Conservation (phyloP, 1,140 invertebrate genomes). For the Aradophagus sp. region DNA sequence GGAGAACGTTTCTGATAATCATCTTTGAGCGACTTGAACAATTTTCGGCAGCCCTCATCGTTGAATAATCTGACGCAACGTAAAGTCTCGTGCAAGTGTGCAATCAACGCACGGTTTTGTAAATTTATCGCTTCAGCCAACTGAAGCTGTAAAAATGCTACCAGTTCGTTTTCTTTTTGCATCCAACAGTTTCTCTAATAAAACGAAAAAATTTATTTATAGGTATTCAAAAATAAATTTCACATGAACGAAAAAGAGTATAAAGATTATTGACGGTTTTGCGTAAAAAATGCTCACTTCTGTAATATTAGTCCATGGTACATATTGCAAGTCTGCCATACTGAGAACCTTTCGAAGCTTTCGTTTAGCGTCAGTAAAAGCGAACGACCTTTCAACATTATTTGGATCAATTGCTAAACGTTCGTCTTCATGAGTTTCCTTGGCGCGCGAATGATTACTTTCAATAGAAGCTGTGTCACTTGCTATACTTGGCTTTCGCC, state of each 20-base stretch:
- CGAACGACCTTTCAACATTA: slow-evolving; percentile 78
- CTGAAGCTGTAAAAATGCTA: slow-evolving; percentile 85
- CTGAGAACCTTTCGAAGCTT: slow-evolving; percentile 94
- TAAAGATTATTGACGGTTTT: too few relatives aligned
- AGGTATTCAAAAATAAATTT: too few relatives aligned
- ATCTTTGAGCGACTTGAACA: slow-evolving; percentile 85
- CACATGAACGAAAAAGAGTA: too few relatives aligned
- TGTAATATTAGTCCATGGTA: slow-evolving; percentile 67
- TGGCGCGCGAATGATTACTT: slow-evolving; percentile 68
- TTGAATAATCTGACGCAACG: slow-evolving; percentile 87
- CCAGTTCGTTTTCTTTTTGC: slow-evolving; percentile 80
- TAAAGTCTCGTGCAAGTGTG: slow-evolving; percentile 91
- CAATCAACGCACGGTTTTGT: slow-evolving; percentile 85
- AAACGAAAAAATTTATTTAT: slow-evolving; percentile 1
- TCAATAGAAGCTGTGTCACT: slow-evolving; percentile 75
- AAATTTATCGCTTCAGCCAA: slow-evolving; percentile 91
- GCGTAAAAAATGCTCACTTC: too few relatives aligned
- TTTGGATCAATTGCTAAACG: slow-evolving; percentile 78
- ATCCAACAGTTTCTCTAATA: slow-evolving; percentile 72
- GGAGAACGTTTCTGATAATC: slow-evolving; percentile 87
- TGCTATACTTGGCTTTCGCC: slow-evolving; percentile 83
- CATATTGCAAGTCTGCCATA: slow-evolving; percentile 82
- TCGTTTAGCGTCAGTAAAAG: slow-evolving; percentile 91
- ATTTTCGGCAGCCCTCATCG: slow-evolving; percentile 82
- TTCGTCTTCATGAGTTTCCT: slow-evolving; percentile 73